A percentile compares a stretch with the other conserved stretches of the same genome.
These are phyloP conservation scores for Ametastegia equiseti DNA, from an alignment of 2,888 invertebrate genomes.

Conservation along the genomic window DNA sequence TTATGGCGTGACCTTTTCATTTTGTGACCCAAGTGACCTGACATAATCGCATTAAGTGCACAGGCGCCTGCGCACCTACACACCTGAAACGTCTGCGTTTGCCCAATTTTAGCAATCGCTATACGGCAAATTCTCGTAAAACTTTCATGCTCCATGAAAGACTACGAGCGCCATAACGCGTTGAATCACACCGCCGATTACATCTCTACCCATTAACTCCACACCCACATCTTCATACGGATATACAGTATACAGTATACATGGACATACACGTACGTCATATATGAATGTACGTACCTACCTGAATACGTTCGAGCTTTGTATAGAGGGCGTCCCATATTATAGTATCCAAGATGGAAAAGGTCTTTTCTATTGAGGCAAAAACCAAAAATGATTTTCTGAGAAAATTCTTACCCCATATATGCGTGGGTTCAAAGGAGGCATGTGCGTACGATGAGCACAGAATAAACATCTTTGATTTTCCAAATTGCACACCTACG, in stretches of 20 bases:
- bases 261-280: no score
- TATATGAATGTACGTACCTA: background rate
- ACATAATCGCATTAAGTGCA: background rate
- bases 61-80: background rate
- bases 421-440: background rate
- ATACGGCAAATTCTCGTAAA: slow-evolving; percentile 33
- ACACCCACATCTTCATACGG: background rate
- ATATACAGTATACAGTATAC: no score
- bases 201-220: slow-evolving; percentile 23
- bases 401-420: background rate
- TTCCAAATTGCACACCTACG: background rate
- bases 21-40: slow-evolving; percentile 4
- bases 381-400: slow-evolving; percentile 6
- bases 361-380: background rate
- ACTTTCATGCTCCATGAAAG: slow-evolving; percentile 36
- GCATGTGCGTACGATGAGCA: no score
- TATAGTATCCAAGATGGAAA: background rate
- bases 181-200: slow-evolving; percentile 26
- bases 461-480: background rate
- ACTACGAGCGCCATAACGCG: slow-evolving; percentile 23
- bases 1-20: background rate
- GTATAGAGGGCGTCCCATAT: background rate
- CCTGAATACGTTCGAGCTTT: background rate
- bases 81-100: background rate
- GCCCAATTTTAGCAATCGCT: background rate